These are phyloP conservation scores for Melitaea cinxia DNA, from an alignment of 1,140 invertebrate genomes.

Conservation along the genomic window DNA sequence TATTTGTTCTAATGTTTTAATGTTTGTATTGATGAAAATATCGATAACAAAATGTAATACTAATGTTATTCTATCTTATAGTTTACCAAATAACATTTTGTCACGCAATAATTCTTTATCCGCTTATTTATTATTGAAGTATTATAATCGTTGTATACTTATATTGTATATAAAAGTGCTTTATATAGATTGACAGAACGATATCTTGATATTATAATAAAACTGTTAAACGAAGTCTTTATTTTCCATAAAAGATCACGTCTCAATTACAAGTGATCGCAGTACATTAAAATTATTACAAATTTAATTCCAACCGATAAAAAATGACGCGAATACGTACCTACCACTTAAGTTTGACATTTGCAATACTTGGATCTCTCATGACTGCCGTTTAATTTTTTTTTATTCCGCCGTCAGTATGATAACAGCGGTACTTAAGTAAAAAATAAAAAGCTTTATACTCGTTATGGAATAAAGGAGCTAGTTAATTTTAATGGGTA, in stretches of 20 bases:
- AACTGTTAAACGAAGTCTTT: too few species aligned
- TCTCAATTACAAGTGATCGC: neutral
- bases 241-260: neutral
- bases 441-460: constrained; percentile 22
- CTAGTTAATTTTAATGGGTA: constrained; percentile 24
- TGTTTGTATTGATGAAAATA: neutral
- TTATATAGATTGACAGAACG: neutral
- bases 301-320: neutral
- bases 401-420: constrained; percentile 14
- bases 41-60: constrained; percentile 1
- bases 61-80: neutral
- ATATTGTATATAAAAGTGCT: too few species aligned
- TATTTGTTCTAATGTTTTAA: constrained; percentile 5
- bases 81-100: too few species aligned
- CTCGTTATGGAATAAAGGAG: constrained; percentile 22
- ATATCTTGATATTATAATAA: neutral
- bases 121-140: too few species aligned
- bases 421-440: constrained; percentile 25
- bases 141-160: too few species aligned
- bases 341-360: constrained; percentile 30
- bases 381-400: constrained; percentile 25
- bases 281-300: constrained; percentile 1
- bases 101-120: too few species aligned
- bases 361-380: constrained; percentile 17
- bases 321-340: constrained; percentile 5